Conservation (phyloP, 1,140 invertebrate species). For the Dreissena rostriformis region DNA sequence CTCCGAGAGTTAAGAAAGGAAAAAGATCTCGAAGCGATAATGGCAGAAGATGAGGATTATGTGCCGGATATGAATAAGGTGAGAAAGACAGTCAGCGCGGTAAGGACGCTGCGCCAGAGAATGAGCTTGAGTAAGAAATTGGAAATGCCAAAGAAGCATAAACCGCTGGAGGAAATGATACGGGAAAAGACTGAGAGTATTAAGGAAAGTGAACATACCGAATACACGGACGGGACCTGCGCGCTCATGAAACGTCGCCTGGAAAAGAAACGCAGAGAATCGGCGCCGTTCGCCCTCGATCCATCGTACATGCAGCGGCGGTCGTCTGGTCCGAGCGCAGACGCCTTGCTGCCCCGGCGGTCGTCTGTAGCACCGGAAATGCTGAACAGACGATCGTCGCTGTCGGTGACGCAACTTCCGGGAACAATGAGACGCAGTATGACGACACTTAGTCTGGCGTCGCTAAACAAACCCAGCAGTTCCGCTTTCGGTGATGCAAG, state of each 20-base stretch:
- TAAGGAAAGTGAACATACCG: constrained; percentile 53
- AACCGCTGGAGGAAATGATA: constrained; percentile 64
- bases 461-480: constrained; percentile 5
- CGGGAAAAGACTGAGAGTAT: constrained; percentile 55
- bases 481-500: constrained; percentile 8
- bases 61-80: constrained; percentile 67
- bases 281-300: constrained; percentile 25
- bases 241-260: constrained; percentile 68
- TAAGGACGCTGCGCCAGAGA: constrained; percentile 66
- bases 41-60: constrained; percentile 31
- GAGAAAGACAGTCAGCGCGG: constrained; percentile 59
- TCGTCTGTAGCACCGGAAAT: constrained; percentile 8
- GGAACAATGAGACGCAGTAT: constrained; percentile 27
- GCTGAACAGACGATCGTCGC: constrained; percentile 26
- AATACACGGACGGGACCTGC: constrained; percentile 71
- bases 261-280: constrained; percentile 62
- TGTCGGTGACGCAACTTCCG: constrained; percentile 22
- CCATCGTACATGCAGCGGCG: constrained; percentile 31
- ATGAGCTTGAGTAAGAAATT: constrained; percentile 64
- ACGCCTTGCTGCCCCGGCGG: neutral
- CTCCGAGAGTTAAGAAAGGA: constrained; percentile 19
- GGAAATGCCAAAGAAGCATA: constrained; percentile 57
- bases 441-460: constrained; percentile 19
- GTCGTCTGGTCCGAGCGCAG: constrained; percentile 16
- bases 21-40: constrained; percentile 34